Evolutionary conservation across 2,113 vertebrate species (phyloP), one percentile per base, ranked within the genome.

Genomic region (Chamaea fasciata): DNA sequence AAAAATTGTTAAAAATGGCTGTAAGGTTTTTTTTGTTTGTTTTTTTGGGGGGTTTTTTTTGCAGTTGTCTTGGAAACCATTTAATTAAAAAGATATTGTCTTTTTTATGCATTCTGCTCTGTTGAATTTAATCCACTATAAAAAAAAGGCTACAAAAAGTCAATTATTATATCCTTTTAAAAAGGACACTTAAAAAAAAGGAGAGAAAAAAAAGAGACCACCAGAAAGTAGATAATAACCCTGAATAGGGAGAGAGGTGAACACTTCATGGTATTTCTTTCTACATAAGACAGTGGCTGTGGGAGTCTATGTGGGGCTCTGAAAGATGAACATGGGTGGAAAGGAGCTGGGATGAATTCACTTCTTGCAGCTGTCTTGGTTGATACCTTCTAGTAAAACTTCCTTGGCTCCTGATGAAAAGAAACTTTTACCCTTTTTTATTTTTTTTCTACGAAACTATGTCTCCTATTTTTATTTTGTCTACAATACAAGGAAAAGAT

Each of bases 261-360:
- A 74, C 19, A 13, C 0, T 2, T 63, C 49, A 75, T 9, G 4
- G 9, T 77, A 69, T 60, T 92, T 47, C 31, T 60, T 92, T 47
- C 31, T 78, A 39, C 7, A 0, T 49, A 4, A 30, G 39, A 55
- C 37, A 41, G 28, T 1, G 3, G 2, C 15, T 0, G 0, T 41
- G 53, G 57, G 47, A 74, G 14, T 18, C 18, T 37, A 5, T 2
- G 0, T 31, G 6, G 21, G 46, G 53, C 26, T 80, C 20, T 0
- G 0, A 31, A 41, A 31, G 73, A 73, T 41, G 24, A 55, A 39
- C 2, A 8, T 73, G 39, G 17, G 59, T 81, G 23, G 30, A 68
- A n/a, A 19, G 47, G 11, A 84, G 5, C 22, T 19, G 15, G 33
- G 20, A 15, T 42, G 22, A 42, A 46, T 49, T 52, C 30, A 71